Conservation (phyloP, 2,797 vertebrate species). For the Taenioides sp. region DNA sequence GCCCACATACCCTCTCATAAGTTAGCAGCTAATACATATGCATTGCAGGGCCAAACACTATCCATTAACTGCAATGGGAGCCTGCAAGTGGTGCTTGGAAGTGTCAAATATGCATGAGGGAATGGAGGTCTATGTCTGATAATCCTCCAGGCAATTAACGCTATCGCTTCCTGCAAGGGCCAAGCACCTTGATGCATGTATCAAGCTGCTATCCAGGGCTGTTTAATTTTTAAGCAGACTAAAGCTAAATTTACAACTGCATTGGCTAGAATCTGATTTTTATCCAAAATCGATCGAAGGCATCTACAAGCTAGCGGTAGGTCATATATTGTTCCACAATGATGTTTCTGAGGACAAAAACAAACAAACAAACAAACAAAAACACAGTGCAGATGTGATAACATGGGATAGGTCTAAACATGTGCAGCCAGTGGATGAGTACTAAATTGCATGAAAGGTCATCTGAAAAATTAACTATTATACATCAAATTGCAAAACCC, state of each 20-base stretch:
- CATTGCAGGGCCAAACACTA: constrained; percentile 41
- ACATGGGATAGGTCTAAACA: no score
- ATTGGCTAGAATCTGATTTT: constrained; percentile 44
- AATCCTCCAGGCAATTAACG: constrained; percentile 64
- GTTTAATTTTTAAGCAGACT: constrained; percentile 51
- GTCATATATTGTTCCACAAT: constrained; percentile 26
- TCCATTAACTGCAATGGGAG: constrained; percentile 51
- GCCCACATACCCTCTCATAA: constrained; percentile 36
- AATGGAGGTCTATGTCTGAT: constrained; percentile 48
- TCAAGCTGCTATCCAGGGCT: constrained; percentile 32
- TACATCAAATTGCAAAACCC: neutral
- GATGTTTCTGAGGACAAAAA: constrained; percentile 20
- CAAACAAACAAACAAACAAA: no score
- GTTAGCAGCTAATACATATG: constrained; percentile 55
- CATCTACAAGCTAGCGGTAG: constrained; percentile 24
- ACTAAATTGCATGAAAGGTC: neutral
- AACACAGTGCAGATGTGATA: neutral
- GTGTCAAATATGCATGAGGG: constrained; percentile 69
- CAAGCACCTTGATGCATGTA: constrained; percentile 40
- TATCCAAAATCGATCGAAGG: constrained; percentile 29
- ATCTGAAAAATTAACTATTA: neutral
- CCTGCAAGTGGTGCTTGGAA: constrained; percentile 13
- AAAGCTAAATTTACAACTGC: constrained; percentile 41
- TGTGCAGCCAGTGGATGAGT: no score
- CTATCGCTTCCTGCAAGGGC: constrained; percentile 42